These are phyloP conservation scores for Apteryx owenii DNA, from an alignment of 2,113 vertebrate genomes.

Conservation along the genomic window DNA sequence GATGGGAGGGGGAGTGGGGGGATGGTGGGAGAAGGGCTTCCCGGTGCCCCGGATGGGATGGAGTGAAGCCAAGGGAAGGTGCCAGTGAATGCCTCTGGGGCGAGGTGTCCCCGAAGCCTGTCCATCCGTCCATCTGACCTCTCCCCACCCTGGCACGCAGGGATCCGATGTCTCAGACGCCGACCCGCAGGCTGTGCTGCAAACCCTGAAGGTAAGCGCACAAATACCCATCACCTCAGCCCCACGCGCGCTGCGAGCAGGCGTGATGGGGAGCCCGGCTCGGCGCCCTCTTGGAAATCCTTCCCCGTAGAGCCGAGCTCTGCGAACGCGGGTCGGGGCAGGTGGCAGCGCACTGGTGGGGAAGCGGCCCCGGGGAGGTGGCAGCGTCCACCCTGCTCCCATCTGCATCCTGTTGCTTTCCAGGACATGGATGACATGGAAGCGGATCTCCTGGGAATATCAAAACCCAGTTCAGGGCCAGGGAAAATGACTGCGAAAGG, in stretches of 20 bases:
- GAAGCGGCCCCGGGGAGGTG: background rate
- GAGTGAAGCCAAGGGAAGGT: background rate
- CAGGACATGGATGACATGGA: constrained; percentile 89
- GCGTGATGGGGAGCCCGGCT: background rate
- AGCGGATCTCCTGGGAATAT: constrained; percentile 80
- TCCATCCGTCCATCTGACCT: background rate
- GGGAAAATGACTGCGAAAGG: constrained; percentile 55
- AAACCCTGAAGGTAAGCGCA: constrained; percentile 78
- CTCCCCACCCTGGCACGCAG: constrained; percentile 55
- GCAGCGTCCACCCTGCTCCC: background rate
- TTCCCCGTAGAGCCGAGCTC: background rate
- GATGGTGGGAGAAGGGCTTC: background rate
- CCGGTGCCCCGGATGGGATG: background rate
- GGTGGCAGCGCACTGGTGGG: background rate
- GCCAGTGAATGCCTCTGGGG: background rate
- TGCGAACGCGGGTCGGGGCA: background rate
- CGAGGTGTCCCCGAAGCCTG: background rate
- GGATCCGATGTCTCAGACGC: constrained; percentile 64
- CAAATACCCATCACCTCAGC: background rate
- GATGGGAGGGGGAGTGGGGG: background rate
- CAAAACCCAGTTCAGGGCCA: constrained; percentile 69
- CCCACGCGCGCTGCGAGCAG: accelerated
- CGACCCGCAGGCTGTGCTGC: constrained; percentile 79
- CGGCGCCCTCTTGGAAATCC: background rate
- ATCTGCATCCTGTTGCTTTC: accelerated